Percentiles rank a stretch among this genome's conserved stretches.
These are phyloP conservation scores for Diabrotica undecimpunctata DNA, from an alignment of 1,140 invertebrate genomes.

Conservation along the genomic window DNA sequence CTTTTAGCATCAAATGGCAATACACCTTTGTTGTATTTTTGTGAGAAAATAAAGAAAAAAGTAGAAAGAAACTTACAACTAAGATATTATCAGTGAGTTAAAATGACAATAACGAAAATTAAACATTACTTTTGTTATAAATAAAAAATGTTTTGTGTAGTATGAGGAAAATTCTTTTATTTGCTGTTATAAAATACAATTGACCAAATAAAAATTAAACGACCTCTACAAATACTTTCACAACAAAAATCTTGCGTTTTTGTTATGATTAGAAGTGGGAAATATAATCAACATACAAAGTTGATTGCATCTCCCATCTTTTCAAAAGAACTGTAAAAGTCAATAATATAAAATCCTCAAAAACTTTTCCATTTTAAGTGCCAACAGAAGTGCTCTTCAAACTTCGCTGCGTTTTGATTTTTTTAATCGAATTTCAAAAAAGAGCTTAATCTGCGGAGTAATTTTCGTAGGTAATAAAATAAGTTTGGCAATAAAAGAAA, in stretches of 20 bases:
- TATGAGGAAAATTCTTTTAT: no score
- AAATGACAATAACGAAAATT: no score
- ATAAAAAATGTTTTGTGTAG: no score
- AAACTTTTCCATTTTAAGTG: constrained; percentile 2
- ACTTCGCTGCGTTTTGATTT: background rate
- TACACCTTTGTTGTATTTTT: no score
- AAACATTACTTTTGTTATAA: no score
- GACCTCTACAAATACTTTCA: no score
- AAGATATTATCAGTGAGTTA: no score
- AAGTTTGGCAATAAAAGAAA: constrained; percentile 2
- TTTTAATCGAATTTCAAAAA: constrained; percentile 3
- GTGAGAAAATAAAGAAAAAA: no score
- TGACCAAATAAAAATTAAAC: no score
- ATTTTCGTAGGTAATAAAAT: constrained; percentile 1
- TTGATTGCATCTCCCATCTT: background rate
- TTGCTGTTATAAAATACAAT: no score
- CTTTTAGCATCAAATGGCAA: no score
- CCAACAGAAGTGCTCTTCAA: background rate
- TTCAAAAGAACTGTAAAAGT: background rate
- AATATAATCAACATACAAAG: background rate
- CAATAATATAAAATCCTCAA: background rate
- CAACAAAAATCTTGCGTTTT: background rate
- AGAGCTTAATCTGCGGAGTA: background rate
- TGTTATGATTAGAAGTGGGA: background rate
- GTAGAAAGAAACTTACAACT: no score